Base-by-base conservation (phyloP, 2,888 invertebrate genomes). In the Rhingia campestris region DNA sequence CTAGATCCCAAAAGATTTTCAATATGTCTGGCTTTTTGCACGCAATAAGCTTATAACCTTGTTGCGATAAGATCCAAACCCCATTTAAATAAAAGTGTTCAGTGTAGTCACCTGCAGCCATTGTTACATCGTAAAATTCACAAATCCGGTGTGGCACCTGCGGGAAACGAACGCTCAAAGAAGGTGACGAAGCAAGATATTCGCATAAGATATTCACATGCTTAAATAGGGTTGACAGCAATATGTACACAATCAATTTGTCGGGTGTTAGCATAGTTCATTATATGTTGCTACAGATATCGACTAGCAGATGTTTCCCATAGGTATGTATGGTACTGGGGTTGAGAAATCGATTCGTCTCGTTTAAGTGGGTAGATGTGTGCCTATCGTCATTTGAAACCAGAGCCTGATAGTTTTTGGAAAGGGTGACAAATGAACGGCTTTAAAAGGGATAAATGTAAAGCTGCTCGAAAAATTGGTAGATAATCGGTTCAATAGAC, bases 191-290 rank as follows among this genome's bases (percentile, higher is more conserved):
- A 9, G 32, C 14, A 47, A 10, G 2, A 33, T 45, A 32, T 66
- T 39, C 39, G n/a, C 49, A n/a, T 32, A 58, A 69, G 54, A 47
- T 56, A 39, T 49, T 58, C 69, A 49, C 49, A 70, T 22, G 39
- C 70, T 70, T 70, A 39, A 58, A 58, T 14, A 41, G 49, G 39
- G 39, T 53, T 9, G n/a, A 32, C 41, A 53, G 41, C 49, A 59
- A 51, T 70, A 47, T 58, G 70, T 59, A 70, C 49, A 41, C 49
- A 70, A 58, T 70, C 58, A 59, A 70, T 70, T 70, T 49, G 47
- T 59, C 5, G 33, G 70, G 22, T 70, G 58, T 14, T 39, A 51
- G 69, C 39, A 39, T 49, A 70, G 70, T 70, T 70, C 58, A 59
- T 49, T 70, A 49, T 70, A 70, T 49, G 12, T 12, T 47, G 10